Base-by-base conservation (phyloP, 2,797 vertebrate species). In the Leptoclinus maculatus region DNA sequence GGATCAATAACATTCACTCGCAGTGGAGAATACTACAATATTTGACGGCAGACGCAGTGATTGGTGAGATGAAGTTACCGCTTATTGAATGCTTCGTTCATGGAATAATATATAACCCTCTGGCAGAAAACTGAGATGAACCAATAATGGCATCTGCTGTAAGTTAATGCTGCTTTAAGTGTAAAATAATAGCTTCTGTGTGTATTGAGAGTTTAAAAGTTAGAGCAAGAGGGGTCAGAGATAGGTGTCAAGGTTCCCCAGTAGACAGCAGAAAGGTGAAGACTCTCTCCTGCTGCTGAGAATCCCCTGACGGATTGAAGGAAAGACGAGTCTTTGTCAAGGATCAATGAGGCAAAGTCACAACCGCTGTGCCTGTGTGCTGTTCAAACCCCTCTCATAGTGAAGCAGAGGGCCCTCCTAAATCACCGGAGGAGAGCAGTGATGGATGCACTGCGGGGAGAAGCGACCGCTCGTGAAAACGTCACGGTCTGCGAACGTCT, bases 381-480 rank as follows among this genome's bases (percentile, higher is more conserved):
- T 65, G 66, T 66, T 89, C 38, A 75, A 45, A 75, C 23, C 16
- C 38, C 57, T 58, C 51, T 87, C 41, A 53, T 71, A 65, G 82
- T 79, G 53, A 85, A 71, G 57, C 63, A 43, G 23, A 66, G 66
- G 82, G 59, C 45, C 69, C 67, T 75, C 64, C 74, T 77, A 74
- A 83, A 74, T 82, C 80, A 57, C 66, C 34, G 62, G 78, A 8
- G 67, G 32, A 27, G 69, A 87, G 73, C 62, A 60, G 29, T 80
- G 88, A 90, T 86, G 70, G 69, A 85, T 83, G n/a, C 74, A 34
- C 77, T 36, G 45, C 71, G 54, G 73, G 87, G 74, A 72, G 71
- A 80, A 78, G 75, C 77, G 66, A 75, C 87, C 75, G 77, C 84
- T 93, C 87, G 87, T 84, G 82, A 53, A 92, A 91, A 92, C 90